A percentile compares a stretch with the other conserved stretches of the same genome.
phyloP scores from a whole-genome alignment of 2,113 vertebrate species.

The Macquaria australasica region DNA sequence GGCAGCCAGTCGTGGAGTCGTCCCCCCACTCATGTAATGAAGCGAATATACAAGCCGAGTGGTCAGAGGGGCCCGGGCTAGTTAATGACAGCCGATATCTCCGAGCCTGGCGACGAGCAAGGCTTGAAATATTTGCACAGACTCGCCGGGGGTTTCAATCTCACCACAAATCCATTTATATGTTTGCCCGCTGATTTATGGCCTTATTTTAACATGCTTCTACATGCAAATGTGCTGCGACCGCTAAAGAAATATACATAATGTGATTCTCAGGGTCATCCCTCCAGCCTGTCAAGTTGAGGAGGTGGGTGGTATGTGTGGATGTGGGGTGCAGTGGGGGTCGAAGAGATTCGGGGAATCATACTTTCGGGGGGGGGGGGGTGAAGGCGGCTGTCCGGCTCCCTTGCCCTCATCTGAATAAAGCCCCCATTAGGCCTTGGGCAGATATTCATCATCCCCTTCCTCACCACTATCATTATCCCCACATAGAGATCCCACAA shows the following conservation, averaged over 20 bases:
- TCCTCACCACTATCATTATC: constrained; percentile 51
- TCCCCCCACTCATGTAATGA: constrained; percentile 78
- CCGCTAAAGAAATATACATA: constrained; percentile 86
- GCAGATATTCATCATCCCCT: constrained; percentile 64
- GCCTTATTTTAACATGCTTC: constrained; percentile 88
- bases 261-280: constrained; percentile 87
- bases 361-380: constrained; percentile 36
- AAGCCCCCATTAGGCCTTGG: constrained; percentile 64
- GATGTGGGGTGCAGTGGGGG: constrained; percentile 20
- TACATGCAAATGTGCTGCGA: constrained; percentile 83
- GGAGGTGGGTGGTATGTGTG: constrained; percentile 49
- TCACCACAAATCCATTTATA: constrained; percentile 85
- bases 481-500: constrained; percentile 35
- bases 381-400: constrained; percentile 66
- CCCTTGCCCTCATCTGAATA: constrained; percentile 69
- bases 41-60: constrained; percentile 76
- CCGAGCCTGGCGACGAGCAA: constrained; percentile 42
- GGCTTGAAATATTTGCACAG: constrained; percentile 84
- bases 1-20: constrained; percentile 69
- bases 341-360: constrained; percentile 68
- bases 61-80: constrained; percentile 79
- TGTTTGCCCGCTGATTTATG: constrained; percentile 86
- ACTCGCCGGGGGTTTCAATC: constrained; percentile 84
- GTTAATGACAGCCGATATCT: constrained; percentile 83
- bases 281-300: constrained; percentile 82